Evolutionary conservation across 2,113 vertebrate genomes (phyloP).

Genomic region (Sinosuthora webbiana): DNA sequence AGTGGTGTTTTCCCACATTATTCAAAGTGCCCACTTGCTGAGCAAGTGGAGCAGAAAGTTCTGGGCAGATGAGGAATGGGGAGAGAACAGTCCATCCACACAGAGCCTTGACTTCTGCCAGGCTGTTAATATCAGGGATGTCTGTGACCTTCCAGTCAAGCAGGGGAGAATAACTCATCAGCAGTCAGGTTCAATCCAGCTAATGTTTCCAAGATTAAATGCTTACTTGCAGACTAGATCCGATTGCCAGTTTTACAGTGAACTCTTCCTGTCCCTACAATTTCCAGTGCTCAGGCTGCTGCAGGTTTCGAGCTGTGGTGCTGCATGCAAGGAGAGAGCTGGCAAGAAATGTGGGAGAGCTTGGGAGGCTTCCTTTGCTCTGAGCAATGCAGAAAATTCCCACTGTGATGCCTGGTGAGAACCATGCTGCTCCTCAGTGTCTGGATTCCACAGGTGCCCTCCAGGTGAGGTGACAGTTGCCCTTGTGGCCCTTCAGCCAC

Average conservation of each 20-base stretch:
- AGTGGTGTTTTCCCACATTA: constrained; percentile 41
- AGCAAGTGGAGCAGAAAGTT: constrained; percentile 54
- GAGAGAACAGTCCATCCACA: background rate
- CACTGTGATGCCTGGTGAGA: background rate
- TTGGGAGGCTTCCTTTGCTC: background rate
- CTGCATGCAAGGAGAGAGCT: background rate
- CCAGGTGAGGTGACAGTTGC: fast-evolving
- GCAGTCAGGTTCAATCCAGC: constrained; percentile 16
- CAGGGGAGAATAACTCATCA: constrained; percentile 36
- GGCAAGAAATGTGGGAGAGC: background rate
- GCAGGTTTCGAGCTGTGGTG: background rate
- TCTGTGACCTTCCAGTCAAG: constrained; percentile 52
- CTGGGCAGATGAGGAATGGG: constrained; percentile 2
- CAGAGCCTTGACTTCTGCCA: constrained; percentile 33
- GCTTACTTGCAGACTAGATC: background rate
- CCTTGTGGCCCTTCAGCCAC: background rate
- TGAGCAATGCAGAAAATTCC: background rate
- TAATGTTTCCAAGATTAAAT: constrained; percentile 7
- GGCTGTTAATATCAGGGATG: constrained; percentile 4
- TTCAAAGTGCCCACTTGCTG: constrained; percentile 31
- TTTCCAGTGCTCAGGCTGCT: background rate
- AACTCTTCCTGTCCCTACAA: background rate
- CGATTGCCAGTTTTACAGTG: background rate
- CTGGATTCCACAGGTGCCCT: background rate
- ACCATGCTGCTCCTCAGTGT: background rate